Evolutionary conservation across 2,888 invertebrate genomes (phyloP).

Genomic region (Polia nebulosa): DNA sequence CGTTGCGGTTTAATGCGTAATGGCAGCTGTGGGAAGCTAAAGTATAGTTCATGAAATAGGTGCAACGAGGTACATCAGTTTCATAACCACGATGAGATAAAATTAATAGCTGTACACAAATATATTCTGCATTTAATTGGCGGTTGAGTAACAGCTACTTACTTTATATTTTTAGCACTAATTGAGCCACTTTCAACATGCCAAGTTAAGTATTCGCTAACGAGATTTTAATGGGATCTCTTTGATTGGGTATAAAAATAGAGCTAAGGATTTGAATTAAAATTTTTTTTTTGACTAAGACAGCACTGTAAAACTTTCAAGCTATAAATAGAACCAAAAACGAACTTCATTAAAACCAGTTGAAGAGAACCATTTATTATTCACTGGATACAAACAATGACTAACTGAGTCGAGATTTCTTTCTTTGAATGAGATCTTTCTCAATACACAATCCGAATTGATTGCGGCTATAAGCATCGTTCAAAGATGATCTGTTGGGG

Average conservation of each 20-base stretch:
- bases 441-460: conserved; percentile 63
- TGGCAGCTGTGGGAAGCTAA: conserved; percentile 7
- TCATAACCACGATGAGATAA: conserved; percentile 19
- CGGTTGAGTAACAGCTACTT: conserved; percentile 9
- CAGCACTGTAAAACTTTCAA: background rate
- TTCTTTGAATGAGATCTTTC: conserved; percentile 64
- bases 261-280: conserved; percentile 9
- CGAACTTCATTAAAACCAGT: conserved; percentile 12
- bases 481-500: conserved; percentile 66
- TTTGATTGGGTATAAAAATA: conserved; percentile 27
- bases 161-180: conserved; percentile 26
- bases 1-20: conserved; percentile 20
- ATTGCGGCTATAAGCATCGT: conserved; percentile 66
- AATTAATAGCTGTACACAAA: conserved; percentile 8
- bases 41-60: conserved; percentile 16
- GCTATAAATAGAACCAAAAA: background rate
- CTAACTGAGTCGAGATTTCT: conserved; percentile 61
- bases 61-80: conserved; percentile 6
- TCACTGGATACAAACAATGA: conserved; percentile 61
- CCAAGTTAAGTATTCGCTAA: conserved; percentile 31
- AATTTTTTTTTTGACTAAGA: conserved; percentile 11
- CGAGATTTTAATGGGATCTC: conserved; percentile 41
- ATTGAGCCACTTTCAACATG: conserved; percentile 30
- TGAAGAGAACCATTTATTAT: conserved; percentile 41
- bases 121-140: conserved; percentile 26